phyloP scores from a whole-genome alignment of 2,797 vertebrate species.

The Percopsis omiscomaycus region DNA sequence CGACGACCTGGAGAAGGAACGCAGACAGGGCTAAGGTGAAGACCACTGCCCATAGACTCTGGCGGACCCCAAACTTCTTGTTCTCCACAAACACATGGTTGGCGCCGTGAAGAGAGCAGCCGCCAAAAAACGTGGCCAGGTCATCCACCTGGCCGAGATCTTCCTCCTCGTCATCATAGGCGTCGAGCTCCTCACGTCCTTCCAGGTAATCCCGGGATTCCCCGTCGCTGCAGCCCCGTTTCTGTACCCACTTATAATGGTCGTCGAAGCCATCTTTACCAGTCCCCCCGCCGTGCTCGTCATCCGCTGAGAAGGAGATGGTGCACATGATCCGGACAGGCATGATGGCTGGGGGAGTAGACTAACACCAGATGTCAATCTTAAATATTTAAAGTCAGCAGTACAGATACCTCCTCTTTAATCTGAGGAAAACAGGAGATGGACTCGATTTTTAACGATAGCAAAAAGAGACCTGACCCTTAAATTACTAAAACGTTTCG shows the following conservation, averaged over 20 bases:
- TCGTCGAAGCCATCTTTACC: slow-evolving; percentile 71
- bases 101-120: slow-evolving; percentile 89
- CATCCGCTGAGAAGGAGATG: slow-evolving; percentile 88
- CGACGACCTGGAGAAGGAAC: slow-evolving; percentile 90
- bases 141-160: slow-evolving; percentile 59
- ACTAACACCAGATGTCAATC: slow-evolving; percentile 15
- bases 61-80: slow-evolving; percentile 79
- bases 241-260: slow-evolving; percentile 72
- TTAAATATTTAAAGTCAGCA: not conserved
- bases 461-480: slow-evolving; percentile 3
- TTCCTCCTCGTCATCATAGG: slow-evolving; percentile 69
- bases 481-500: not conserved
- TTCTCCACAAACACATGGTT: slow-evolving; percentile 89
- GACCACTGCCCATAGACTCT: slow-evolving; percentile 84
- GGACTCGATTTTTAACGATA: not conserved
- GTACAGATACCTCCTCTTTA: not conserved
- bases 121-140: slow-evolving; percentile 83
- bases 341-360: slow-evolving; percentile 68
- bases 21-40: slow-evolving; percentile 85
- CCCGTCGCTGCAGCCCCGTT: slow-evolving; percentile 44
- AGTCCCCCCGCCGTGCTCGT: slow-evolving; percentile 69
- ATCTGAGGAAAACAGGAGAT: not conserved
- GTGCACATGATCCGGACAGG: slow-evolving; percentile 94
- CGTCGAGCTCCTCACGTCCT: slow-evolving; percentile 52
- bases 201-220: slow-evolving; percentile 67